Evolutionary conservation across 2,888 invertebrate species (phyloP), one percentile per base, ranked within the genome.

Genomic region (Emmelina monodactyla): DNA sequence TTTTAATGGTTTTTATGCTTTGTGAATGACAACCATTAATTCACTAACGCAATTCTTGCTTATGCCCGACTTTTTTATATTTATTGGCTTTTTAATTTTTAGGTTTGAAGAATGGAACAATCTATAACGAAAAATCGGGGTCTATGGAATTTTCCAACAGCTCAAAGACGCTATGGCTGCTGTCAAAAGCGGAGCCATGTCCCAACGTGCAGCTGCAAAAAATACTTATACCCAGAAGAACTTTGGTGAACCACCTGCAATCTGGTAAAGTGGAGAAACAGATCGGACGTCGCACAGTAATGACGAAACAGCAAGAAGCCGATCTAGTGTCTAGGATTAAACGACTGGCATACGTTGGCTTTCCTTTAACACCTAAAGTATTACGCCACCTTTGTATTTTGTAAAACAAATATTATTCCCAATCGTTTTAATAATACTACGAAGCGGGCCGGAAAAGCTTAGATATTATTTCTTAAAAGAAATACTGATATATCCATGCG

Each of bases 311-410:
- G 33, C 37, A 42, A 40, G 43, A 45, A 37, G 35, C 38, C 11
- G 37, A 41, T 37, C 38, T 45, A 14, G 32, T 29, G 4, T 19
- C 19, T 28, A 22, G 38, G 3, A 42, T 42, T 16, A 41, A 35
- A 31, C 31, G 34, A 31, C 32, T 43, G 7, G 19, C 43, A 31
- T 11, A 44, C 7, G 33, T 43, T 16, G 44, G 41, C 14, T 16
- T 41, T 13, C 43, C 43, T 6, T 31, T 43, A 28, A 42, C 47
- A n/a, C 37, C 38, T n/a, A 40, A 42, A 33, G 31, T 39, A n/a
- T 28, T 43, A 19, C 33, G 39, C 10, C 35, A 31, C 40, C 19
- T 44, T 33, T 28, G 14, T 25, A 22, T 46, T 41, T 37, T 44
- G 42, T 35, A 29, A 37, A 16, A 16, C 22, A 12, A 32, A 40